Evolutionary conservation across 2,113 vertebrate species (phyloP).

Genomic region (Podocnemis expansa): DNA sequence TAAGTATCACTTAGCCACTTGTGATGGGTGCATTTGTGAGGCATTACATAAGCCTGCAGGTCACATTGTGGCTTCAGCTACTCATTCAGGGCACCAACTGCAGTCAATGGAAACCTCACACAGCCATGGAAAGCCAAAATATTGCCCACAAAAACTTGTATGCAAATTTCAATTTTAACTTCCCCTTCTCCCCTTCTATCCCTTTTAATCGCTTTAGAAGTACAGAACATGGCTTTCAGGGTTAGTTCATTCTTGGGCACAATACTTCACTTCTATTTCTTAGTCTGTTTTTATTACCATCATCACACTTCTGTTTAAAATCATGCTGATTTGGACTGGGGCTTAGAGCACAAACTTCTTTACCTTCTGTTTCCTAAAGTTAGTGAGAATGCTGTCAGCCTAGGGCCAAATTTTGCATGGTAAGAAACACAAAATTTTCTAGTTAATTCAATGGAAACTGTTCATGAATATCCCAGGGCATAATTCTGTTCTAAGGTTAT

Average conservation of each 20-base stretch:
- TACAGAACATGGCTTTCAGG: background rate
- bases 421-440: background rate
- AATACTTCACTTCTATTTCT: background rate
- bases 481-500: background rate
- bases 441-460: background rate
- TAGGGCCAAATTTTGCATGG: background rate
- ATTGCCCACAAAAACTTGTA: fast-evolving
- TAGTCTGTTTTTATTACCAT: background rate
- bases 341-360: background rate
- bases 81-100: background rate
- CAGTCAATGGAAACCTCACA: background rate
- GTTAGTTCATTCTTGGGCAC: background rate
- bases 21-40: background rate
- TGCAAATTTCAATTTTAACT: background rate
- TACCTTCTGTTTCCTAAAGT: background rate
- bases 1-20: background rate
- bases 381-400: background rate
- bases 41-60: background rate
- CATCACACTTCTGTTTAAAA: background rate
- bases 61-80: background rate
- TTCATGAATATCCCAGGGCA: background rate
- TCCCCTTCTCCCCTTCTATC: background rate
- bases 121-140: background rate
- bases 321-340: background rate
- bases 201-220: background rate